A percentile compares a stretch with the other conserved stretches of the same genome.
These are phyloP conservation scores for Mus pahari DNA, from an alignment of 2,113 vertebrate species.

Conservation along the genomic window DNA sequence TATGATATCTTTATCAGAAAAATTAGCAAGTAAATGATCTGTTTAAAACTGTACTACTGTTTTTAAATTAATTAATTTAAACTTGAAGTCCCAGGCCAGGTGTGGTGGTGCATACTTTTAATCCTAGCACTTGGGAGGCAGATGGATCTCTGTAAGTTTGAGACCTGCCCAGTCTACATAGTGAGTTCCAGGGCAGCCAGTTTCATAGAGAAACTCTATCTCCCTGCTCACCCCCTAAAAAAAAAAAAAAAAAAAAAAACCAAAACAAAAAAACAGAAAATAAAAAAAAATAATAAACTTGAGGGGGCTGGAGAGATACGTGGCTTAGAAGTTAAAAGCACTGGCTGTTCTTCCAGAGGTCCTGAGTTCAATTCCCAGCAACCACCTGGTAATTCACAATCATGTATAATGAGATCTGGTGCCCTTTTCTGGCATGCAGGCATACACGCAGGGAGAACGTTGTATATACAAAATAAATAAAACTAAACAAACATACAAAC, in stretches of 20 bases:
- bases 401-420: too few species aligned
- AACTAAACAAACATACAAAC: not conserved
- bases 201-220: not conserved
- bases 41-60: constrained; percentile 1
- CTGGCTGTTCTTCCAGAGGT: too few species aligned
- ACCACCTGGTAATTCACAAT: too few species aligned
- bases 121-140: not conserved
- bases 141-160: not conserved
- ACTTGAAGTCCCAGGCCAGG: not conserved
- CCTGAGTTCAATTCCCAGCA: too few species aligned
- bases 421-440: too few species aligned
- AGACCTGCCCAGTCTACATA: not conserved
- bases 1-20: constrained; percentile 24
- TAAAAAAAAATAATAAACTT: not conserved
- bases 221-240: not conserved
- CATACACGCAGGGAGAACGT: too few species aligned
- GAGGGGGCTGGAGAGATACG: too few species aligned
- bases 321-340: too few species aligned
- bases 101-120: not conserved
- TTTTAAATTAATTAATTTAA: constrained; percentile 57
- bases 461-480: too few species aligned
- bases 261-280: not conserved
- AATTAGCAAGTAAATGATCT: not conserved
- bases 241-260: not conserved
- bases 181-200: not conserved